A percentile compares a stretch with the other conserved stretches of the same genome.
These are phyloP conservation scores for Rhamnusium bicolor DNA, from an alignment of 2,888 invertebrate genomes.

Conservation along the genomic window DNA sequence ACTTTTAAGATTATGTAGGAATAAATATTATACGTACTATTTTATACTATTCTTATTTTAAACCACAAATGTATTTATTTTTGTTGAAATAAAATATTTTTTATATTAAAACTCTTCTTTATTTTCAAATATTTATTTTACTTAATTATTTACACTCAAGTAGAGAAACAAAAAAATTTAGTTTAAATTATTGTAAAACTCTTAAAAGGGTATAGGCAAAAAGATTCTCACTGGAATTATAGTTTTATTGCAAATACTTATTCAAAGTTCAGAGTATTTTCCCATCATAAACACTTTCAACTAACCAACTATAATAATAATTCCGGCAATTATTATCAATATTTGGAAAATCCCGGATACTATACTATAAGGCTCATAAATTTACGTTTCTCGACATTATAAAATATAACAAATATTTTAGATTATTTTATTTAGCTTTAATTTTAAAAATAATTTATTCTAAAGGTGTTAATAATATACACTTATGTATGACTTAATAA, in stretches of 20 bases:
- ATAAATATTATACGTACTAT: conserved; percentile 42
- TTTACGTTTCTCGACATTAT: background rate
- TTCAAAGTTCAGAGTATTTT: background rate
- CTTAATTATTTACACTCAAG: background rate
- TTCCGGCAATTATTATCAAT: background rate
- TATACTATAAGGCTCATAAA: background rate
- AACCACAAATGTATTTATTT: conserved; percentile 55
- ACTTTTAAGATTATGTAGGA: conserved; percentile 40
- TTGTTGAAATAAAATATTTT: conserved; percentile 60
- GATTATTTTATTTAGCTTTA: background rate
- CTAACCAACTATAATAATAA: background rate
- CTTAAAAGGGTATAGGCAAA: too few species aligned
- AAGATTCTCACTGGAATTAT: too few species aligned
- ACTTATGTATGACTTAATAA: background rate
- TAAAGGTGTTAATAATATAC: background rate
- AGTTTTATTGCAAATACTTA: background rate
- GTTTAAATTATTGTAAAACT: background rate
- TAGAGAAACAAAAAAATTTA: background rate
- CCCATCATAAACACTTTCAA: background rate
- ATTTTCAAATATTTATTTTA: background rate
- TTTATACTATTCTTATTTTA: conserved; percentile 41
- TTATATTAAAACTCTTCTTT: conserved; percentile 8
- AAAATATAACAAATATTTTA: background rate
- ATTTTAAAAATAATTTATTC: background rate
- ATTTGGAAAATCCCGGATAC: conserved; percentile 1